Conservation (phyloP, 2,888 invertebrate species). For the Cerceris ruficornis region DNA sequence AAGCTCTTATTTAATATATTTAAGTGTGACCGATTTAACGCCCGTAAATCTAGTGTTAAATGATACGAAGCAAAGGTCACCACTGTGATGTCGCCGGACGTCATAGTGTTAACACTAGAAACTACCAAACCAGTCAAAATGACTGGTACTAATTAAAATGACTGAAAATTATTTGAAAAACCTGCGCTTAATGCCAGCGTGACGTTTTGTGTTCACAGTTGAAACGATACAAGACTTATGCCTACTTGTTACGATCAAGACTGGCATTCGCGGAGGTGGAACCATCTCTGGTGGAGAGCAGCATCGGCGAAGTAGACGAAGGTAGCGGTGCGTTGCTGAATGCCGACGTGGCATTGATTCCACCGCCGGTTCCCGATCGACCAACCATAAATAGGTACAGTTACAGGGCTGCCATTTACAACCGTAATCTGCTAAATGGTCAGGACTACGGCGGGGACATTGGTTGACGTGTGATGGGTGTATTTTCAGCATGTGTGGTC, state of each 20-base stretch:
- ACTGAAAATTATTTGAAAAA: not conserved
- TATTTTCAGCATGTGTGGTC: slow-evolving; percentile 92
- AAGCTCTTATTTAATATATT: too few relatives aligned
- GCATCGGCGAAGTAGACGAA: slow-evolving; percentile 84
- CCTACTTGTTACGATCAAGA: slow-evolving; percentile 88
- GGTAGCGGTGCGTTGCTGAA: slow-evolving; percentile 77
- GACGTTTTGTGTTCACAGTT: slow-evolving; percentile 83
- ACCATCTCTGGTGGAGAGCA: slow-evolving; percentile 83
- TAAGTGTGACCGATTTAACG: too few relatives aligned
- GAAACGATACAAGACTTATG: slow-evolving; percentile 92
- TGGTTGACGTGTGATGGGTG: slow-evolving; percentile 92
- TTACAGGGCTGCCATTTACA: slow-evolving; percentile 87
- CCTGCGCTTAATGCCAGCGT: not conserved
- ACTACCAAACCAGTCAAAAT: too few relatives aligned
- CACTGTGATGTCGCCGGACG: too few relatives aligned
- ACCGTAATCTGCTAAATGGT: slow-evolving; percentile 85
- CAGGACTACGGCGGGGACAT: slow-evolving; percentile 84
- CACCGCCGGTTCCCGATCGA: slow-evolving; percentile 85
- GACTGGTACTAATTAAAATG: too few relatives aligned
- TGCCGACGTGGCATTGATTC: slow-evolving; percentile 80
- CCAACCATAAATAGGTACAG: slow-evolving; percentile 87
- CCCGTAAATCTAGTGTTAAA: too few relatives aligned
- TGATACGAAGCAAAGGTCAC: too few relatives aligned
- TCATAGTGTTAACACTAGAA: too few relatives aligned
- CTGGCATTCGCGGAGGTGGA: slow-evolving; percentile 84